Evolutionary conservation across 2,113 vertebrate species (phyloP), one percentile per base, ranked within the genome.

Genomic region (Sarotherodon lohbergeri): DNA sequence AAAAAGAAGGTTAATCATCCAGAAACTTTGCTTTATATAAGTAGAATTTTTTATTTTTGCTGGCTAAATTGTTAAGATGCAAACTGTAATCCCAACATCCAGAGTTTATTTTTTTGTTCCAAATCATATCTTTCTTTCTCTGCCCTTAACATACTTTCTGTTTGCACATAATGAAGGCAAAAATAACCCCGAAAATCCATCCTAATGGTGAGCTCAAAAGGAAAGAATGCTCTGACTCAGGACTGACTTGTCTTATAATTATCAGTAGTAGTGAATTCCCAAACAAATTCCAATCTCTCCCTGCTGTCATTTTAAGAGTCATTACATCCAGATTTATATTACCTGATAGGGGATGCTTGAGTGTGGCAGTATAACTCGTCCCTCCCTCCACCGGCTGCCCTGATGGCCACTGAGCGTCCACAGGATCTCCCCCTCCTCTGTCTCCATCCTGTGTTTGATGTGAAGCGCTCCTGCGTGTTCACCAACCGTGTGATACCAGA

Each of bases 401-500:
- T 98, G 96, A 89, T 97, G 96, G 2, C 97, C 97, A 0, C 94
- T 96, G 82, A 96, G 86, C 11, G 46, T 97, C 98, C 98, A 98
- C 46, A 99, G 95, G 17, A 96, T 34, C 22, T 87, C 52, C 5
- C 52, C 91, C 3, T 94, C 96, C 0, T 95, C 96, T 14, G 84
- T 95, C 36, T 97, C 96, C 93, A 93, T 97, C 80, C 94, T 95
- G 83, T 97, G 97, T n/a, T 96, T 97, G 95, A 99, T 97, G 89
- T 95, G 95, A 13, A 99, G 96, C 1, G 96, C 96, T 54, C 97
- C 98, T 0, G 95, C 95, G 0, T 97, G 97, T 0, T 96, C 95
- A 0, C 97, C 97, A 0, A 94, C 94, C 96, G 98, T 97, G 92
- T 98, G 98, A 78, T 99, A 99, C 98, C 98, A 99, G 96, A 99